Evolutionary conservation across 37 sponge, comb jelly and placozoan genomes (phyloP).

Genomic region (Diacarnus erythraeanus): DNA sequence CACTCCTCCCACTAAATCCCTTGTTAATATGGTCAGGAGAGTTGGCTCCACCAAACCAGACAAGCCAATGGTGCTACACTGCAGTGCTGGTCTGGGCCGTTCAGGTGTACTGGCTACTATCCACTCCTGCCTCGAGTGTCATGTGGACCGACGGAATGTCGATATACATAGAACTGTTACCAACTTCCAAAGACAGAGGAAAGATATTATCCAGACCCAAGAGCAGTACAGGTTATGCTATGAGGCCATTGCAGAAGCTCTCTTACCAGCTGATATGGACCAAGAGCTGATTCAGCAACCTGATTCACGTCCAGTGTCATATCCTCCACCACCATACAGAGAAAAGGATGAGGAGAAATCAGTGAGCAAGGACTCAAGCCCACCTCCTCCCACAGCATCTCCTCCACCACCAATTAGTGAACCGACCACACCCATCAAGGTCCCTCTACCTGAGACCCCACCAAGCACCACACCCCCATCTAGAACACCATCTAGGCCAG

Average conservation of each 20-base stretch:
- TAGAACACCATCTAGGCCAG: not conserved
- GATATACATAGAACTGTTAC: constrained; percentile 44
- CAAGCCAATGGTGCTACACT: constrained; percentile 61
- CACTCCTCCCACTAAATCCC: constrained; percentile 35
- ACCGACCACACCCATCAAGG: constrained; percentile 18
- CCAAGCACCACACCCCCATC: not conserved
- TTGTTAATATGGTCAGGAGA: constrained; percentile 37
- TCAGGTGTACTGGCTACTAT: constrained; percentile 52
- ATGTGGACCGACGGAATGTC: constrained; percentile 7
- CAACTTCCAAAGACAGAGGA: constrained; percentile 47
- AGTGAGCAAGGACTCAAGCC: not conserved
- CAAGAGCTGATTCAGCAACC: not conserved
- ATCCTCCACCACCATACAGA: not conserved
- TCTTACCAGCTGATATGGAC: constrained; percentile 3
- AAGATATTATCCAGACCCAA: constrained; percentile 52
- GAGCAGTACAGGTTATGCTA: constrained; percentile 68
- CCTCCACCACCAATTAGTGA: constrained; percentile 15
- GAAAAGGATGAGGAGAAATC: not conserved
- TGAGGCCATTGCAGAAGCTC: constrained; percentile 47
- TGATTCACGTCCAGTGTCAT: not conserved
- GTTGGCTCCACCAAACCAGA: not conserved
- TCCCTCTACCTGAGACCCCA: not conserved
- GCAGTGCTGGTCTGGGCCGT: constrained; percentile 63
- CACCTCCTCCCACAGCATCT: constrained; percentile 25
- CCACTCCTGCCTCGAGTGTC: constrained; percentile 33